Base-by-base conservation (phyloP, 1,140 invertebrate species). In the Lordiphosa stackelbergi region DNA sequence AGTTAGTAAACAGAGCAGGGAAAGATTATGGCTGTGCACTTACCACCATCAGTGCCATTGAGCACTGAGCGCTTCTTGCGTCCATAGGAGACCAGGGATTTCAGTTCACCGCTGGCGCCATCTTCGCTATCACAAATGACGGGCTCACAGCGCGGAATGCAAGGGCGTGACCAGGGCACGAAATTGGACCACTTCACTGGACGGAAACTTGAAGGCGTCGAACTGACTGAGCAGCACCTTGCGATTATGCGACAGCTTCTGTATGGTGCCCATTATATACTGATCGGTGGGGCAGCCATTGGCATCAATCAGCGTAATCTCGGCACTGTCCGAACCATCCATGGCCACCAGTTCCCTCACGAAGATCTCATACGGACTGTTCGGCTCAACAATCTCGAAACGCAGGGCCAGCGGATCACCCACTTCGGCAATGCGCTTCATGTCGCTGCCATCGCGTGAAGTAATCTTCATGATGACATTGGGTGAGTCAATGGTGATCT, bases 191-290 rank as follows among this genome's bases (percentile, higher is more conserved):
- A 97, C 93, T 87, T 97, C 96, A 1, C 95, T 96, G 24, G 95
- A 96, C 1, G 96, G 96, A 90, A 98, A 98, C 86, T 97, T 97
- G 92, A 98, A 98, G n/a, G 96, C 96, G 85, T 97, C 96, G 89
- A 97, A 97, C 86, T 96, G 94, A 1, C 95, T 96, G 40, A 96
- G 88, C n/a, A 97, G 90, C 56, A 87, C 73, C 64, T 95, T 95
- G 88, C 92, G 92, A 55, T 92, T 92, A 63, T 91, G 90, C 19
- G 91, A 89, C 24, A 95, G 93, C 88, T 96, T 95, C 88, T 94
- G 94, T 51, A 96, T 90, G 12, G 95, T 94, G 72, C 95, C 95
- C 95, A 97, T 96, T 86, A 97, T 97, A 85, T 95, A 93, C 74
- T 96, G 93, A 86, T 97, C 96, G 11, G 95, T 97, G 5, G 96